Conservation (phyloP, 2,113 vertebrate species). For the Eptesicus fuscus region DNA sequence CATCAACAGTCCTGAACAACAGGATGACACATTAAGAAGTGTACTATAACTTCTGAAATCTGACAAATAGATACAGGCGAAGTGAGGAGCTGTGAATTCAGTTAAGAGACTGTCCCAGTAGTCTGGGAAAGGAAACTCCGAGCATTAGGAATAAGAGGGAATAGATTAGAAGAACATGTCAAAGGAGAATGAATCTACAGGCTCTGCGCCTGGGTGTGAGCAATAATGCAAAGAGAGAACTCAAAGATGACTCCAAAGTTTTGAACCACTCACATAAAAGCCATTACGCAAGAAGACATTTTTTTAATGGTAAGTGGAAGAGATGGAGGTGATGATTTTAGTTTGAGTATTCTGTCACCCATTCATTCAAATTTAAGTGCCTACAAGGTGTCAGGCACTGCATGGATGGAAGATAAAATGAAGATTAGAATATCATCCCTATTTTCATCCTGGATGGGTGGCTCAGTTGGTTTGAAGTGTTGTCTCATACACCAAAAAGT, state of each 20-base stretch:
- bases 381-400: background rate
- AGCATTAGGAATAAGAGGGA: background rate
- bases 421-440: background rate
- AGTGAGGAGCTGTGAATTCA: background rate
- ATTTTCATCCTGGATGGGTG: background rate
- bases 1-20: background rate
- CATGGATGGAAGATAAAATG: background rate
- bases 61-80: background rate
- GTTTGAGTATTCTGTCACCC: background rate
- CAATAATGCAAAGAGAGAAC: background rate
- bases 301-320: background rate
- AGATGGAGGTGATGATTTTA: background rate
- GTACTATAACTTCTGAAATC: conserved; percentile 20
- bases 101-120: background rate
- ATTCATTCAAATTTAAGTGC: background rate
- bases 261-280: conserved; percentile 2
- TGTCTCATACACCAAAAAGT: background rate
- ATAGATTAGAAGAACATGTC: background rate
- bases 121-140: background rate
- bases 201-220: background rate
- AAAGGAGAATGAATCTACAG: background rate
- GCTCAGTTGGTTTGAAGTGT: background rate
- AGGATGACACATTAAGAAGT: background rate
- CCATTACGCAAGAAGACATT: background rate
- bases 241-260: background rate